Base-by-base conservation (phyloP, 2,888 invertebrate genomes). In the Fissipunctia ypsillon region DNA sequence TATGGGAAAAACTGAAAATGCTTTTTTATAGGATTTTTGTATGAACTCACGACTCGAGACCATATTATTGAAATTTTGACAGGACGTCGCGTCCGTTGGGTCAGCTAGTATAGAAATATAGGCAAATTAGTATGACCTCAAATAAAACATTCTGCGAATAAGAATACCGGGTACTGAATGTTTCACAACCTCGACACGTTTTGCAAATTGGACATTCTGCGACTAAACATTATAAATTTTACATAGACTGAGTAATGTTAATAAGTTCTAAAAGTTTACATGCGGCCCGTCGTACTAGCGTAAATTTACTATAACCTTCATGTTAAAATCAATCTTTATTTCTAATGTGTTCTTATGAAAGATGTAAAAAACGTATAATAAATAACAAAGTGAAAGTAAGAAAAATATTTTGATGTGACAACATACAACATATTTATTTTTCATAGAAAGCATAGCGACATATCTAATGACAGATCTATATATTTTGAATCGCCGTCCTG, bases 191-290 rank as follows among this genome's bases (percentile, higher is more conserved):
- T 22, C 63, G 79, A 81, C 83, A 83, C 85, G 41, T 45, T 60
- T 73, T 54, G 54, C 54, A 87, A 87, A 88, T 50, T 63, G 61
- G 31, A 61, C 50, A 61, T 45, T 81, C 31, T 76, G 77, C 56
- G 38, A 76, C 69, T 61, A 63, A 61, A 76, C 61, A 50, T 81
- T 76, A 78, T 90, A 89, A 89, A 87, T 86, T 87, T 81, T 78
- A 87, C 87, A 95, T 95, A 95, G 95, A 95, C 95, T 95, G 95
- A 95, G 90, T 94, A 94, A 92, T 92, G 88, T 92, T 94, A 93
- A 93, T 93, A 91, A 90, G 90, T 91, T 91, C 90, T 89, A 88
- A 90, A 88, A 90, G 87, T 87, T 88, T 88, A 88, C 83, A 87
- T 78, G 88, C 83, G 84, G 87, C 85, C 86, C 84, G 81, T 86